Base-by-base conservation (phyloP, 2,797 vertebrate genomes). In the Lacerta viridis region DNA sequence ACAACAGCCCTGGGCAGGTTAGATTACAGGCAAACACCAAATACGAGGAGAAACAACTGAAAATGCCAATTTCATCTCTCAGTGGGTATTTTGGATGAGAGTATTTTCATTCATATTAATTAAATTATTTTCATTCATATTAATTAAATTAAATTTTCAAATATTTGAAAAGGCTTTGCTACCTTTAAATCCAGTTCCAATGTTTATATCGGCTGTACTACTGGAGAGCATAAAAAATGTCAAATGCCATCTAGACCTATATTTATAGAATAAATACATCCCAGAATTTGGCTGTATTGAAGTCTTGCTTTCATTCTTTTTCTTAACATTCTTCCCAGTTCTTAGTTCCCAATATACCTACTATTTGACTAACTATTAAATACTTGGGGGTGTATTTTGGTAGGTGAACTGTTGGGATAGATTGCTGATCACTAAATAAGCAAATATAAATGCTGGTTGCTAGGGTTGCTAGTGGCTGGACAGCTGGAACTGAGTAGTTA, bases 221-320 rank as follows among this genome's bases (percentile, higher is more conserved):
- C 55, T 4, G 69, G 1, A 3, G 39, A 91, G 89, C 81, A 11
- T 85, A 83, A 61, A 83, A 88, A 89, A 91, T 88, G 89, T 25
- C 89, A n/a, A 7, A 11, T 17, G 15, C 79, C 20, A n/a, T 4
- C 39, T 84, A 85, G 91, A 80, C 29, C 23, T 17, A 36, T 59
- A 5, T 20, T 88, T 92, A 29, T 76, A 2, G 7, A 89, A 86
- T 9, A 91, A 68, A 85, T 43, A 87, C 0, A 20, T 72, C 81
- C 33, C 0, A 79, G 23, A 71, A 86, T 64, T 68, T 50, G 2
- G 36, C 7, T 66, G 29, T 50, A 17, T 0, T 18, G 75, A 10
- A 64, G 13, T 2, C 0, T 55, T 5, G 68, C 74, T 72, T 71
- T 13, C 86, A 89, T 85, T 83, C 76, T 84, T 74, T 78, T 39